Conservation (phyloP, 2,888 invertebrate genomes). For the Cephus spinipes region DNA sequence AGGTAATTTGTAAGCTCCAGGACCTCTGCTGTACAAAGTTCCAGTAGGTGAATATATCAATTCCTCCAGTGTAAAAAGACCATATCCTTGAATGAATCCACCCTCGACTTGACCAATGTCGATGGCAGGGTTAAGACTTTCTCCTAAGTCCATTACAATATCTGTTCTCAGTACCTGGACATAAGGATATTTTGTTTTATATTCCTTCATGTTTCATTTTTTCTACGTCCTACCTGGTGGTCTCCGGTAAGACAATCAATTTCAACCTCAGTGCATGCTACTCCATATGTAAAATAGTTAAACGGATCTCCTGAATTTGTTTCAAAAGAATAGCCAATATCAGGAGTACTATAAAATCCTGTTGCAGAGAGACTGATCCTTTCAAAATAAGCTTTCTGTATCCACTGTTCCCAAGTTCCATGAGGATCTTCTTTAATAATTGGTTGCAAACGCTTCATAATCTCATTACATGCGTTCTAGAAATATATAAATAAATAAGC, state of each 20-base stretch:
- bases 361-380: slow-evolving; percentile 84
- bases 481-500: slow-evolving; percentile 24
- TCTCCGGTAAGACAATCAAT: slow-evolving; percentile 95
- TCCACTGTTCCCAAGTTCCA: slow-evolving; percentile 88
- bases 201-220: neutral
- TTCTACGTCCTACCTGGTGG: slow-evolving; percentile 73
- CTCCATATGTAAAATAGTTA: slow-evolving; percentile 89
- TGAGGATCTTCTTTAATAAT: slow-evolving; percentile 81
- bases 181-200: neutral
- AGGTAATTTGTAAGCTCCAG: slow-evolving; percentile 94
- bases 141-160: slow-evolving; percentile 97
- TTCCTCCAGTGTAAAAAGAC: slow-evolving; percentile 91
- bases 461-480: slow-evolving; percentile 81
- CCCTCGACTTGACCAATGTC: slow-evolving; percentile 98
- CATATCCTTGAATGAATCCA: slow-evolving; percentile 94
- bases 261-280: slow-evolving; percentile 89
- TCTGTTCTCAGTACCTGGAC: slow-evolving; percentile 82
- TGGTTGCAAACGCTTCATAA: slow-evolving; percentile 80
- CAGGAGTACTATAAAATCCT: slow-evolving; percentile 84
- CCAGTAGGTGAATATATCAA: slow-evolving; percentile 88
- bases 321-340: slow-evolving; percentile 78
- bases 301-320: slow-evolving; percentile 80
- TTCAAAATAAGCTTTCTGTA: slow-evolving; percentile 80
- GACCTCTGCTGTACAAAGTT: slow-evolving; percentile 85
- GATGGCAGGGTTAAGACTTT: slow-evolving; percentile 95